These are phyloP conservation scores for Limnothrissa miodon DNA, from an alignment of 2,113 vertebrate genomes.

Conservation along the genomic window DNA sequence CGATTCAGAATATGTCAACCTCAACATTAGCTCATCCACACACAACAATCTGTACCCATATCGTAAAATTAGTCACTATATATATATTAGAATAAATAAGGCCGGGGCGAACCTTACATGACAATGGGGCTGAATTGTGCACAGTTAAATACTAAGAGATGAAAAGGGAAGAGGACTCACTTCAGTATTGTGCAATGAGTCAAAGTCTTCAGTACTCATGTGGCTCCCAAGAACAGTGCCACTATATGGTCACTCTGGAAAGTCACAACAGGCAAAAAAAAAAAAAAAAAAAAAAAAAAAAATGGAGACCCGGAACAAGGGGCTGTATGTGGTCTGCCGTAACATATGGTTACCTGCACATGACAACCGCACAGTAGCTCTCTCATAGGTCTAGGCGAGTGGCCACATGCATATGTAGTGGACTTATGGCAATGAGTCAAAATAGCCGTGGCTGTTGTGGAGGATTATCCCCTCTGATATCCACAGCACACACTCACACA, in stretches of 20 bases:
- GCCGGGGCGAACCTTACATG: not conserved
- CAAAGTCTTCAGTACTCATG: not conserved
- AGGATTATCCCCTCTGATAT: not conserved
- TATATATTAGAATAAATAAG: not conserved
- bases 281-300: too few species aligned
- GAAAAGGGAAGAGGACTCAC: not conserved
- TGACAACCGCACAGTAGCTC: not conserved
- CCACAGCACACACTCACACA: not conserved
- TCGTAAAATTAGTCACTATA: not conserved
- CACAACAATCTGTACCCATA: not conserved
- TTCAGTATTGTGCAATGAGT: not conserved
- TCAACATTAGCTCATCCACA: not conserved
- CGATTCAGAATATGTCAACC: not conserved
- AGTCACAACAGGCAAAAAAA: not conserved
- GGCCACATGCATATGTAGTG: not conserved
- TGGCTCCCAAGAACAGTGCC: not conserved
- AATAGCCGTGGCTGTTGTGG: not conserved
- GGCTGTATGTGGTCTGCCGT: not conserved
- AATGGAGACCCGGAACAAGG: not conserved
- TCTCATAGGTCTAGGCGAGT: not conserved
- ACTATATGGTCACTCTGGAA: not conserved
- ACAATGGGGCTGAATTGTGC: not conserved
- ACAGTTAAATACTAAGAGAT: not conserved
- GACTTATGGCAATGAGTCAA: not conserved
- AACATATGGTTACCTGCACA: not conserved